Evolutionary conservation across 2,888 invertebrate genomes (phyloP), one percentile per base, ranked within the genome.

Genomic region (Invenusta paracnida): DNA sequence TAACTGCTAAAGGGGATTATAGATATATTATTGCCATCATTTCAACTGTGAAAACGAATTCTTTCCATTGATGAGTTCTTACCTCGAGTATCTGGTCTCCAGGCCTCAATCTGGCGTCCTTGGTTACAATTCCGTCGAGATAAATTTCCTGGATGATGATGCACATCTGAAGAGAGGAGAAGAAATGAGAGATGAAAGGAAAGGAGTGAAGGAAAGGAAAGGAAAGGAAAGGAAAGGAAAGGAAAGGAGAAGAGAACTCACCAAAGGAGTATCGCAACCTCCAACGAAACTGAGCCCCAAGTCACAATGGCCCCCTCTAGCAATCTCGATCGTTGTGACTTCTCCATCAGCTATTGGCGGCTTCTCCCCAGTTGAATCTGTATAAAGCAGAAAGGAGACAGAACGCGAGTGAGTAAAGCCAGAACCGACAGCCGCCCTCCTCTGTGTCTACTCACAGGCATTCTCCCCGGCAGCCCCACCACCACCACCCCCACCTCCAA

Each of bases 241-340:
- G n/a, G n/a, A n/a, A n/a, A n/a, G n/a, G n/a, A n/a, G n/a, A n/a
- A n/a, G 17, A 48, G 48, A 17, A 17, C 48, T 90, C 88, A 92
- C 92, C 90, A 92, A 88, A 30, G 92, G 92, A 2, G 92, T 92
- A 88, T 92, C 92, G 87, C 90, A 90, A 1, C 92, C 92, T 11
- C 92, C 92, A 5, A 92, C 92, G 82, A 92, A 90, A 87, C 91
- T 91, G 87, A 92, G 90, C 11, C 92, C 92, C 29, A 92, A 89
- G 85, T 91, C 90, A 83, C 89, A 88, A 28, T 83, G 30, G 28
- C 88, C 88, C 85, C 89, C 89, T 73, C 92, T 88, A 87, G 91
- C 91, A 82, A 92, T 92, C 88, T 92, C 92, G 85, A 92, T 91
- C 67, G 91, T 92, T 25, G 91, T 91, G 85, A 92, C 91, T 86